phyloP scores from a whole-genome alignment of 2,888 invertebrate genomes.

The Lordiphosa andalusiaca region DNA sequence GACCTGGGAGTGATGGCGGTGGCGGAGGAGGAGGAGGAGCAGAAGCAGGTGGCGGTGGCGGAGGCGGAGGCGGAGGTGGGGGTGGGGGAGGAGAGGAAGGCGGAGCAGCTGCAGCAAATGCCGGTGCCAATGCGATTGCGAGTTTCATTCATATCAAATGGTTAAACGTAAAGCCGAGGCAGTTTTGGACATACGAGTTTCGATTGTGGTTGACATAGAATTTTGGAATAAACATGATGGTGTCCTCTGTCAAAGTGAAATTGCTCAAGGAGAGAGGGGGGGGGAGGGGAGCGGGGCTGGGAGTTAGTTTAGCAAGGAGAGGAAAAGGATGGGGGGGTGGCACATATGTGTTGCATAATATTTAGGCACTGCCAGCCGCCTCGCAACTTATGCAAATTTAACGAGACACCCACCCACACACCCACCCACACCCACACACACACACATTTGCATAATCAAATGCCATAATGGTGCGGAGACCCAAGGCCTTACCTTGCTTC shows the following conservation, averaged over 20 bases:
- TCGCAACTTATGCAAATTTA: constrained; percentile 67
- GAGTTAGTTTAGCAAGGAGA: not conserved
- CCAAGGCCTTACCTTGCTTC: constrained; percentile 17
- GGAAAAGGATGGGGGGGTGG: not conserved
- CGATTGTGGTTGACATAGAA: constrained; percentile 15
- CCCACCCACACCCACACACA: constrained; percentile 4
- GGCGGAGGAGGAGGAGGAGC: not conserved
- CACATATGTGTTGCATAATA: constrained; percentile 57
- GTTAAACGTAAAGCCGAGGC: not conserved
- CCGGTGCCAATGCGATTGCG: no score
- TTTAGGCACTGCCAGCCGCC: constrained; percentile 35
- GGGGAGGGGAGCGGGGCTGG: no score
- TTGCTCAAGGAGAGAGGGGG: not conserved
- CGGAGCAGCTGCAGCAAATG: not conserved
- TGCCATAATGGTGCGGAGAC: constrained; percentile 53
- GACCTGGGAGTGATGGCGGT: constrained; percentile 4
- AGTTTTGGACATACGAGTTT: constrained; percentile 12
- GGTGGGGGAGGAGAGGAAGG: no score
- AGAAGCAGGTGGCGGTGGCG: no score
- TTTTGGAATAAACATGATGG: constrained; percentile 17
- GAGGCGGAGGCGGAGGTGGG: no score
- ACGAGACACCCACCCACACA: constrained; percentile 44
- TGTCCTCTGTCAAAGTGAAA: constrained; percentile 11
- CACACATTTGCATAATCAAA: constrained; percentile 70
- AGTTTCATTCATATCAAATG: not conserved